Conservation (phyloP, 2,888 invertebrate species). For the Drosophila percnosoma region DNA sequence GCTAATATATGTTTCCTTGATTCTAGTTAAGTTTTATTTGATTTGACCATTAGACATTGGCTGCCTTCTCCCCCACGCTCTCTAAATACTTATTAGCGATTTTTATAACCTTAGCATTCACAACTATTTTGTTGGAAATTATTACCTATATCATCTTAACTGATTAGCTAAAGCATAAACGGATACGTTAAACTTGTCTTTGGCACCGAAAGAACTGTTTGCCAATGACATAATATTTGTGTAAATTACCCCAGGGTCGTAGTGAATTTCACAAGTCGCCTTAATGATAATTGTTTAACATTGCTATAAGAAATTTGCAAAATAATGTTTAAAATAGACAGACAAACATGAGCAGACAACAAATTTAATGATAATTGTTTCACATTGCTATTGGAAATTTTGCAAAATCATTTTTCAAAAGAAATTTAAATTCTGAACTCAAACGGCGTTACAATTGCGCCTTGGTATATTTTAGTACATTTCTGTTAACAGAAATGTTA, state of each 20-base stretch:
- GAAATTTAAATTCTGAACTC: conserved; percentile 13
- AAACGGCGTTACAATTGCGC: background rate
- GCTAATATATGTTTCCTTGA: conserved; percentile 53
- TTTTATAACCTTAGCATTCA: conserved; percentile 32
- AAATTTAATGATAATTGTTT: background rate
- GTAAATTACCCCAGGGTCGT: conserved; percentile 7
- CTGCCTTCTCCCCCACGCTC: conserved; percentile 24
- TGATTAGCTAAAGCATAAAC: conserved; percentile 6
- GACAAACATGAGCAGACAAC: background rate
- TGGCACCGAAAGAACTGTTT: conserved; percentile 22
- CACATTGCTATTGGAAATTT: conserved; percentile 3
- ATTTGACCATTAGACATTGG: conserved; percentile 55
- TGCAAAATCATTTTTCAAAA: conserved; percentile 5
- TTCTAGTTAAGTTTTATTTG: conserved; percentile 60
- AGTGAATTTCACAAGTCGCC: conserved; percentile 14
- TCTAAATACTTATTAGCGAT: conserved; percentile 54
- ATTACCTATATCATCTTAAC: conserved; percentile 9
- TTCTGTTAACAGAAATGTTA: background rate
- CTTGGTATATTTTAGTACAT: conserved; percentile 22
- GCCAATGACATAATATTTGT: conserved; percentile 15
- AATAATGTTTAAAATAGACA: conserved; percentile 1
- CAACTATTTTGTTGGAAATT: conserved; percentile 1
- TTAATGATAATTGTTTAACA: conserved; percentile 7
- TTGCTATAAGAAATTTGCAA: conserved; percentile 1
- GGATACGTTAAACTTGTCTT: conserved; percentile 6